Evolutionary conservation across 2,888 invertebrate species (phyloP).

Genomic region (Tiphia femorata): DNA sequence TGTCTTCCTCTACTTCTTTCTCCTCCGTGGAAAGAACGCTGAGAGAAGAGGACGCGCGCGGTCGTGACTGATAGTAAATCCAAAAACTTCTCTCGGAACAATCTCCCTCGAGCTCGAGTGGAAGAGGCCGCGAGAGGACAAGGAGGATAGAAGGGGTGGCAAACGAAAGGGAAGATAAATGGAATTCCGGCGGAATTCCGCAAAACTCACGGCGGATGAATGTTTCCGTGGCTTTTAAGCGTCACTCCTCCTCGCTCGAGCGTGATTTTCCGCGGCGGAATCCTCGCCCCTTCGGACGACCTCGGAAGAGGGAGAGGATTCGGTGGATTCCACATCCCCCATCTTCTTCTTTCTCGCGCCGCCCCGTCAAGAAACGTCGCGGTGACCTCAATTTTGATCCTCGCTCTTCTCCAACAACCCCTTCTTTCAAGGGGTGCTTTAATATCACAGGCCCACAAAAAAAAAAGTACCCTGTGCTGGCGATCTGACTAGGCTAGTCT

Average conservation of each 20-base stretch:
- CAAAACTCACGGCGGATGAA: conserved; percentile 23
- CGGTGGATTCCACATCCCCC: too few relatives aligned
- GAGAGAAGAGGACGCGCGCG: conserved; percentile 6
- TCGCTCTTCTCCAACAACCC: too few relatives aligned
- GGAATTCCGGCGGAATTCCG: conserved; percentile 33
- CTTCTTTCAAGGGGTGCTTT: too few relatives aligned
- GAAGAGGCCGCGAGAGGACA: neutral
- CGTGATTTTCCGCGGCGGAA: neutral
- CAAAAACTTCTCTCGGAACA: conserved; percentile 35
- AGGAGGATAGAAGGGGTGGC: too few relatives aligned
- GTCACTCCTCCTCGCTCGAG: conserved; percentile 8
- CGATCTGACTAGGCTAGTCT: too few relatives aligned
- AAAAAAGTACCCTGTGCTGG: too few relatives aligned
- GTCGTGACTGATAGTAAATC: conserved; percentile 45
- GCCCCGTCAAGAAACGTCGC: too few relatives aligned
- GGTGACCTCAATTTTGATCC: too few relatives aligned
- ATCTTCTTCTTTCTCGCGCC: too few relatives aligned
- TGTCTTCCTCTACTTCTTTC: too few relatives aligned
- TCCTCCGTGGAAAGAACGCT: conserved; percentile 28
- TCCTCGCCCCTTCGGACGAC: conserved; percentile 3
- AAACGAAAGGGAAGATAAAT: conserved; percentile 43
- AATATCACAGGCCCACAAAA: too few relatives aligned
- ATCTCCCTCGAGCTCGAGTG: conserved; percentile 19
- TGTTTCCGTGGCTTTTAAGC: conserved; percentile 8
- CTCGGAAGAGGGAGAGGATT: neutral